phyloP scores from a whole-genome alignment of 2,888 invertebrate genomes.

The Tetragonisca angustula region DNA sequence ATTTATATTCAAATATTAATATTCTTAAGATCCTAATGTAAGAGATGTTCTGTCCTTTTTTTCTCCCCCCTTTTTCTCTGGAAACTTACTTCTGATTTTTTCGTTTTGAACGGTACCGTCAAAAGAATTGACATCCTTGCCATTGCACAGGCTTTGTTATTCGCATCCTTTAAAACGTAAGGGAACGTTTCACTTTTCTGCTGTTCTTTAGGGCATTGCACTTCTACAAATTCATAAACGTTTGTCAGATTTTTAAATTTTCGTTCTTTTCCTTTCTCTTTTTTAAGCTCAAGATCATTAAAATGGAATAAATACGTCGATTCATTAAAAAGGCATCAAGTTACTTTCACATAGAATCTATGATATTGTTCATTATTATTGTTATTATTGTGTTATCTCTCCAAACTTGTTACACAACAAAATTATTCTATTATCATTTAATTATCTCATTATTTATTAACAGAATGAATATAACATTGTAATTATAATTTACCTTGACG shows the following conservation, averaged over 20 bases:
- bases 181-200: not conserved
- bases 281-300: no score
- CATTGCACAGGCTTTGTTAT: not conserved
- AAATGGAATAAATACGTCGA: no score
- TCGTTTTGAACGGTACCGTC: not conserved
- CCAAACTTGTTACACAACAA: no score
- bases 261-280: no score
- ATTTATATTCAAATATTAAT: not conserved
- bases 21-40: not conserved
- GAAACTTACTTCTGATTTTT: not conserved
- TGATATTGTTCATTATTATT: no score
- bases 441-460: not conserved
- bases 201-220: accelerated
- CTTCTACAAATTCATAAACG: not conserved
- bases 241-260: not conserved
- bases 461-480: no score
- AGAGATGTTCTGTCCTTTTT: not conserved
- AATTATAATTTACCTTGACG: not conserved
- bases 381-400: no score
- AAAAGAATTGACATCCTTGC: constrained; percentile 4
- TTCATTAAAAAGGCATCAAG: no score
- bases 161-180: not conserved
- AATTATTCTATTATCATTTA: not conserved
- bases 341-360: no score
- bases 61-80: not conserved